Percentiles rank a stretch among this genome's conserved stretches.
Conservation (phyloP, 2,113 vertebrate genomes). For the Rhabdornis inornatus region DNA sequence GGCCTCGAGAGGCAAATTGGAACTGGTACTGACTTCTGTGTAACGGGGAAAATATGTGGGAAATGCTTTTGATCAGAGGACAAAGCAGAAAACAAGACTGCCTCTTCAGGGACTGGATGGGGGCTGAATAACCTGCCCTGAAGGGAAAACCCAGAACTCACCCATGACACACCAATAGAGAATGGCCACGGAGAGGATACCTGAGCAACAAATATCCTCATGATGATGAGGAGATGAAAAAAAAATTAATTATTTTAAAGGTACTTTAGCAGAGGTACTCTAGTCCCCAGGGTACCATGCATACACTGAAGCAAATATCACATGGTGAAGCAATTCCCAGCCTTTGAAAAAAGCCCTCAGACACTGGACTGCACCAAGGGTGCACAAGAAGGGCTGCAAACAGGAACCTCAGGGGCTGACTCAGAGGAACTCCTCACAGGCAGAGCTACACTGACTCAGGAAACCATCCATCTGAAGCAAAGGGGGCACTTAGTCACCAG, state of each 20-base stretch:
- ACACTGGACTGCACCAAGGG: neutral
- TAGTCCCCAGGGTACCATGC: neutral
- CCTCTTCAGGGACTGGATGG: neutral
- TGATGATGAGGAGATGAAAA: neutral
- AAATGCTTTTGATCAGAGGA: neutral
- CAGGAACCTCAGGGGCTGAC: neutral
- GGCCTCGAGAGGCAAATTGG: rapidly evolving
- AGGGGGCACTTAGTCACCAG: neutral
- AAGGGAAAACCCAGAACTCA: neutral
- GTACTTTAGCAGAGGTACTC: neutral
- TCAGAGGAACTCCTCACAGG: neutral
- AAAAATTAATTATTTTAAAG: neutral
- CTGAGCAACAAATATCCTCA: neutral
- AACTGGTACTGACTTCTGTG: neutral
- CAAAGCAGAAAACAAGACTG: neutral
- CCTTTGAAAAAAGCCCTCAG: neutral
- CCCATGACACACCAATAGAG: neutral
- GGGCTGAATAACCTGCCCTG: neutral
- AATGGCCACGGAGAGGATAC: neutral
- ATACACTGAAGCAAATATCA: neutral
- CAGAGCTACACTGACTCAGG: neutral
- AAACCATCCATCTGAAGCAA: neutral
- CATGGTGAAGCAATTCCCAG: neutral
- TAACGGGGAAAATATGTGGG: neutral
- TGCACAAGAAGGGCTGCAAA: neutral